Evolutionary conservation across 1,140 invertebrate genomes (phyloP).

Genomic region (Tyrophagus putrescentiae): DNA sequence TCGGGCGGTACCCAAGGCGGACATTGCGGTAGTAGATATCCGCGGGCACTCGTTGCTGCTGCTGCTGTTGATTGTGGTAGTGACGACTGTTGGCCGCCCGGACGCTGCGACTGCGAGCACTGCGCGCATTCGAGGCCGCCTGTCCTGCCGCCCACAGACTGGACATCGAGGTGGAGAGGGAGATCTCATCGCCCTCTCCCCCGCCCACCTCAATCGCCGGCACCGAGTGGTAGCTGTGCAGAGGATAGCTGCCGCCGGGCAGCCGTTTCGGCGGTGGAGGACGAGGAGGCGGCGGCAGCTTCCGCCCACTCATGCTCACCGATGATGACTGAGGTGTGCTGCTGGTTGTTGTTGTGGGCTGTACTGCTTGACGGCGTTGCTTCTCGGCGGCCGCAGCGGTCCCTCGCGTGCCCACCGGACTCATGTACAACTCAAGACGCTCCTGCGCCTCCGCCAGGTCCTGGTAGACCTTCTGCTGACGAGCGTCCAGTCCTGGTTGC

Average conservation of each 20-base stretch:
- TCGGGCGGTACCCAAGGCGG: slow-evolving; percentile 7
- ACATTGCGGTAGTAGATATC: slow-evolving; percentile 13
- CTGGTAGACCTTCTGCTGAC: slow-evolving; percentile 2
- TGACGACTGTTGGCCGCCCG: not conserved
- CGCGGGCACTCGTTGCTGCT: slow-evolving; percentile 1
- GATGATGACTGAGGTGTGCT: not conserved
- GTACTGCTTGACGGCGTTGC: not conserved
- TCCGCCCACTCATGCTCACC: not conserved
- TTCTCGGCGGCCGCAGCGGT: slow-evolving; percentile 18
- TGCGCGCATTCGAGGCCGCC: not conserved
- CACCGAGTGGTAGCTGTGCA: not conserved
- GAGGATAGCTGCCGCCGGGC: too few relatives aligned
- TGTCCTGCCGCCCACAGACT: not conserved
- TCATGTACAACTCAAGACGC: slow-evolving; percentile 13
- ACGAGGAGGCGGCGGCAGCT: slow-evolving; percentile 15
- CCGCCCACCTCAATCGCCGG: not conserved
- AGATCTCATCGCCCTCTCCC: slow-evolving; percentile 5
- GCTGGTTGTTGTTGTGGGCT: not conserved
- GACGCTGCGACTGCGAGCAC: not conserved
- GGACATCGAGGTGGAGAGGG: slow-evolving; percentile 1
- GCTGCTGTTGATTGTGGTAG: not conserved
- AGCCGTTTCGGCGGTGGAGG: slow-evolving; percentile 18
- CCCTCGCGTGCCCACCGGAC: not conserved
- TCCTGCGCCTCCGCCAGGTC: slow-evolving; percentile 8
- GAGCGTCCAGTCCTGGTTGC: not conserved